Evolutionary conservation across 2,113 vertebrate species (phyloP), one percentile per base, ranked within the genome.

Genomic region (Enhydra lutris): DNA sequence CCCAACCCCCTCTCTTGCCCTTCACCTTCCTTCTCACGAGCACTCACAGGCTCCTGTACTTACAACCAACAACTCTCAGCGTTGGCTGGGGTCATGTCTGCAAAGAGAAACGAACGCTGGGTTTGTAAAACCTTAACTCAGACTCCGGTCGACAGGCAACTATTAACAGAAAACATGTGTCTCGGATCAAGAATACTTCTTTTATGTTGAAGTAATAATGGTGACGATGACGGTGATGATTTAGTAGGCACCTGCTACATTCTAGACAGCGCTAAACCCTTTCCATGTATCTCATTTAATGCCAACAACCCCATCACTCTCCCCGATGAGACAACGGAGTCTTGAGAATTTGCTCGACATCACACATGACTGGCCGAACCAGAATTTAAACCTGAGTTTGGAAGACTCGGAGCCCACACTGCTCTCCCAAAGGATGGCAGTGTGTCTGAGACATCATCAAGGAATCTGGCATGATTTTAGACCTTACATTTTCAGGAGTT

Each of bases 371-470:
- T 2, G 6, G 17, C 26, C 20, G 13, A 45, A 18, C 34, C 5
- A 3, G 65, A 52, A 47, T 31, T 76, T 23, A 34, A 55, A 29
- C 21, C 42, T 14, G 20, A 67, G 31, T 78, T 17, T 3, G 4
- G 23, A 4, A 39, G 57, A 23, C 36, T 31, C 15, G 2, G 39
- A 82, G 50, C 9, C 63, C 23, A 11, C 39, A 2, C 26, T 34
- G 23, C n/a, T 85, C 24, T 55, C 71, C 57, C 31, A 12, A 69
- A 36, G 4, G 29, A 12, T 8, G 3, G 50, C 6, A 6, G 6
- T 8, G 2, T 24, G 1, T 14, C 42, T 21, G 50, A 31, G 50
- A 13, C 9, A 0, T 12, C 23, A 2, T 5, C 36, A 10, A 23
- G 29, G 76, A 36, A n/a, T 8, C 63, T 21, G 14, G 39, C 42